Evolutionary conservation across 2,113 vertebrate species (phyloP), one percentile per base, ranked within the genome.

Genomic region (Puffinus mauretanicus): DNA sequence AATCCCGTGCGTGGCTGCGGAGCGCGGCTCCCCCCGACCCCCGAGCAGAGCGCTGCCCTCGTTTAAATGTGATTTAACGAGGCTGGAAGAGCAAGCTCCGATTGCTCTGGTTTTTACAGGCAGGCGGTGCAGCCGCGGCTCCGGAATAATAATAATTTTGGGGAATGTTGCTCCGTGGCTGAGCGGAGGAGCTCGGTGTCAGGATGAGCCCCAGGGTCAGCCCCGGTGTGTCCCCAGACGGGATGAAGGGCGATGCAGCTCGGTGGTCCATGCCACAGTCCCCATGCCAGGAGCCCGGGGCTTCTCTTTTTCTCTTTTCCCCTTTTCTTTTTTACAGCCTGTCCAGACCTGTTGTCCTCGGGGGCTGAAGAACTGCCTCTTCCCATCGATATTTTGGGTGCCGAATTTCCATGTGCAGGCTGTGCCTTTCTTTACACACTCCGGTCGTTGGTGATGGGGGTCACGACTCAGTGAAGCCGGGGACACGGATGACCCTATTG

Each of bases 371-470:
- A 60, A 6, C 32, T 34, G 24, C 16, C 72, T 54, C 30, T 80
- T 72, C 40, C 62, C 46, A 3, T 3, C 0, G 8, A 16, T 27
- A 18, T 73, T 88, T 80, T 49, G 71, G 47, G 46, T 38, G 70
- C 58, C 1, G 2, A 18, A 25, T 80, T 85, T 52, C 49, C 57
- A 25, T 0, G 9, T 46, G 1, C 3, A 10, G 55, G 16, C 69
- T 52, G 89, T 14, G 13, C n/a, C 25, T 34, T 22, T 26, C 57
- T 46, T 40, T 10, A 1, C 27, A 7, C 7, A 6, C 5, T 55
- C 18, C 0, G 1, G 3, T 8, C 4, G 1, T 4, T 30, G 25
- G 4, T 19, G 6, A 19, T 0, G 6, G 11, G 11, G 69, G n/a
- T 79, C 76, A 65, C 4, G 4, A 18, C 76, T 34, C 60, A 4